phyloP scores from a whole-genome alignment of 2,888 invertebrate species.

The Tipula vernalis region DNA sequence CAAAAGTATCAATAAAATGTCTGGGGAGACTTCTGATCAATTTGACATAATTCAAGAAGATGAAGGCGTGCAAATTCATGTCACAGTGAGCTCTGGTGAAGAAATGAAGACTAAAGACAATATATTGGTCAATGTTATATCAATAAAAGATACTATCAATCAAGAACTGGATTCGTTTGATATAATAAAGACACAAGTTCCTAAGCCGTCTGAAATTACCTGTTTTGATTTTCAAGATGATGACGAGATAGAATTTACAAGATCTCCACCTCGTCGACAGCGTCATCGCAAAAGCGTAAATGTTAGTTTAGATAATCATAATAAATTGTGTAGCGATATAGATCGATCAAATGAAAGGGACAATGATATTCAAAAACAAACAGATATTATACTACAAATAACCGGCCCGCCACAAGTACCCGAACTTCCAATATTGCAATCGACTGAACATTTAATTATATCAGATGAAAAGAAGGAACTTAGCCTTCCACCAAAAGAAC shows the following conservation, averaged over 20 bases:
- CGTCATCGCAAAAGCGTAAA: constrained; percentile 9
- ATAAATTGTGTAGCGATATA: neutral
- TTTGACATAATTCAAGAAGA: neutral
- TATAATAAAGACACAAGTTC: neutral
- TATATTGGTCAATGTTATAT: too few relatives aligned
- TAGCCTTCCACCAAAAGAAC: constrained; percentile 31
- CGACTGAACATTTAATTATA: constrained; percentile 24
- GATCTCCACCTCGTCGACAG: constrained; percentile 18
- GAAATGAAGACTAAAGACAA: neutral
- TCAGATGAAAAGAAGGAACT: constrained; percentile 29
- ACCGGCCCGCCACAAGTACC: constrained; percentile 38
- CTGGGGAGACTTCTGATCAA: neutral
- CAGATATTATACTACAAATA: constrained; percentile 47
- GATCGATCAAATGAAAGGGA: constrained; percentile 22
- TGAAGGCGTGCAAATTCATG: neutral
- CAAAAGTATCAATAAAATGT: neutral
- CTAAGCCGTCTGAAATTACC: constrained; percentile 31
- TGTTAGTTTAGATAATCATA: neutral
- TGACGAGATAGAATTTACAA: constrained; percentile 43
- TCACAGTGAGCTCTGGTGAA: neutral
- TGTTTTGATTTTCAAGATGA: constrained; percentile 73
- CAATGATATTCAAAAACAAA: constrained; percentile 38
- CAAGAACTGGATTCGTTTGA: neutral
- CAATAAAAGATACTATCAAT: neutral
- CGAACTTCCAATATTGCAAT: constrained; percentile 34